Evolutionary conservation across 2,888 invertebrate genomes (phyloP).

Genomic region (Ceraclea dissimilis): DNA sequence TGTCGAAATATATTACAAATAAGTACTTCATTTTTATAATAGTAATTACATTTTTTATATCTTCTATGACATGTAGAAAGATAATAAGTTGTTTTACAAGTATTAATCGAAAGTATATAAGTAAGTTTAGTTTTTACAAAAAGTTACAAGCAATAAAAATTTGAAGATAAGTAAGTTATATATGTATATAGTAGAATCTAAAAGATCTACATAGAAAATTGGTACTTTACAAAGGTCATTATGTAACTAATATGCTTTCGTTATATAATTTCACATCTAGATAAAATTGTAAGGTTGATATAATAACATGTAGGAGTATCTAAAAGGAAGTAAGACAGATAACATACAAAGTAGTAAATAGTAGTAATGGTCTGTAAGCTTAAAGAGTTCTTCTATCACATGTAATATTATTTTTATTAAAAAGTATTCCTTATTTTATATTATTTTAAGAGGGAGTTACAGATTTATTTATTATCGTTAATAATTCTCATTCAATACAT

Average conservation of each 20-base stretch:
- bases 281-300: constrained; percentile 13
- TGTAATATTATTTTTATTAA: background rate
- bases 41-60: too few species aligned
- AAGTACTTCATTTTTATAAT: too few species aligned
- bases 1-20: too few species aligned
- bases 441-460: too few species aligned
- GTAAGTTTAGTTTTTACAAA: background rate
- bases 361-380: background rate
- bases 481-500: too few species aligned
- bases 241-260: background rate
- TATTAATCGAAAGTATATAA: background rate
- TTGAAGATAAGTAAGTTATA: background rate
- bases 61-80: too few species aligned
- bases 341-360: background rate
- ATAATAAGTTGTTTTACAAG: background rate
- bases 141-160: background rate
- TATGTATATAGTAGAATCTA: constrained; percentile 10
- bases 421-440: background rate
- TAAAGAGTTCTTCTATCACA: background rate
- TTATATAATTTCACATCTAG: constrained; percentile 14
- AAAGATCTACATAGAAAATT: constrained; percentile 23
- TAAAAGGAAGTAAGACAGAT: background rate
- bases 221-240: constrained; percentile 21
- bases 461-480: too few species aligned
- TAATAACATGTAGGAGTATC: background rate